phyloP scores from a whole-genome alignment of 1,140 invertebrate genomes.

The Bombus soroeensis region DNA sequence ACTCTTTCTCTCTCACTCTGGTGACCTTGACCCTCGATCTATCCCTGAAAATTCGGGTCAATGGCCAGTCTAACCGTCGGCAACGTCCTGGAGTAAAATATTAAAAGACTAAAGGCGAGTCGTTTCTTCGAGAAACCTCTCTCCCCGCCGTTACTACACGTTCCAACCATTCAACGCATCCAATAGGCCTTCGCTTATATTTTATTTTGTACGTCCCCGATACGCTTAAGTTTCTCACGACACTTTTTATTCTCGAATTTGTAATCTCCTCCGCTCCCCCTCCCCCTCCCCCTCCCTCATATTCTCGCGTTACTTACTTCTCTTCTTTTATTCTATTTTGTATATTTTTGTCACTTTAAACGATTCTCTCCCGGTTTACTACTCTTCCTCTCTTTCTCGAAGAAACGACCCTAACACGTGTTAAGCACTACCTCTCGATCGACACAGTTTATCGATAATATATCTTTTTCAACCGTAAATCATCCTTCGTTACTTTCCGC shows the following conservation, averaged over 20 bases:
- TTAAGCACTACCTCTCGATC: conserved; percentile 64
- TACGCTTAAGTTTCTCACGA: conserved; percentile 14
- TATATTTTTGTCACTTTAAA: not conserved
- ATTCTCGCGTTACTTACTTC: not conserved
- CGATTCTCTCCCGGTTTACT: not conserved
- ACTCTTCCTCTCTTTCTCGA: conserved; percentile 19
- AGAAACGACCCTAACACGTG: conserved; percentile 59
- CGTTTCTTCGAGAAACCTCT: conserved; percentile 53
- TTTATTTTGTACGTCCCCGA: conserved; percentile 17
- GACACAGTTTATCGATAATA: conserved; percentile 68
- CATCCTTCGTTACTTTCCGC: conserved; percentile 66
- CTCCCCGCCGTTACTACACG: not conserved
- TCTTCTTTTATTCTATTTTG: conserved; percentile 16
- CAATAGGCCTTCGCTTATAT: conserved; percentile 12
- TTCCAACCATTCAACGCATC: not conserved
- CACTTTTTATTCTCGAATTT: not conserved
- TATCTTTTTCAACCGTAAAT: conserved; percentile 62
- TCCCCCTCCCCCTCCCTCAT: not conserved
- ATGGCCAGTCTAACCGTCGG: conserved; percentile 45
- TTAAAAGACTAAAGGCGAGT: conserved; percentile 63
- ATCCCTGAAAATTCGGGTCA: conserved; percentile 53
- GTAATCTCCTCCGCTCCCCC: conserved; percentile 20
- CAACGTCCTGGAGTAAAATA: conserved; percentile 61
- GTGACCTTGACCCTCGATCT: conserved; percentile 50
- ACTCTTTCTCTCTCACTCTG: not conserved